Percentiles rank a stretch among this genome's conserved stretches.
Conservation (phyloP, 1,140 invertebrate species). For the Myzus persicae region DNA sequence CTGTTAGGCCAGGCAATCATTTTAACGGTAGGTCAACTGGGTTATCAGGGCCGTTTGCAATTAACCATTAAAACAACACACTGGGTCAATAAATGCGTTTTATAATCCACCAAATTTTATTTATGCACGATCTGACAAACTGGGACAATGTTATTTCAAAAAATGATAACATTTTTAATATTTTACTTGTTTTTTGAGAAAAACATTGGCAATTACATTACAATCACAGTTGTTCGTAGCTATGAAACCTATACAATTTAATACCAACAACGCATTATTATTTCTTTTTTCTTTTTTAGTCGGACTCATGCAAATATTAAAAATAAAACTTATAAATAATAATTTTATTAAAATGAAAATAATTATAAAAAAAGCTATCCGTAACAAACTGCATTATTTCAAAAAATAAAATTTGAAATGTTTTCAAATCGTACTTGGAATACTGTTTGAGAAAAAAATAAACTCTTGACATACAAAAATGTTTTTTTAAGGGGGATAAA, state of each 20-base stretch:
- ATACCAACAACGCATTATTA: background rate
- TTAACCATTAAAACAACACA: constrained; percentile 38
- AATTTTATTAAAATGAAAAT: background rate
- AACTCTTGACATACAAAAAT: background rate
- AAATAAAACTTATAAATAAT: background rate
- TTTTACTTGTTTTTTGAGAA: background rate
- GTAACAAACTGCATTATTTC: background rate
- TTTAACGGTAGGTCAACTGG: constrained; percentile 34
- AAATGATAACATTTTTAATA: background rate
- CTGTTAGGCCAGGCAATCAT: background rate
- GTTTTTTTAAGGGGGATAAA: background rate
- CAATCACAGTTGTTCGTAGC: background rate
- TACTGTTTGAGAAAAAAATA: background rate
- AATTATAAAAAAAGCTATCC: background rate
- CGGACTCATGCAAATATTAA: background rate
- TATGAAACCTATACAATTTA: background rate
- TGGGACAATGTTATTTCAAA: background rate
- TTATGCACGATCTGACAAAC: background rate
- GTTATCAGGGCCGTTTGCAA: constrained; percentile 22
- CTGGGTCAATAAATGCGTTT: background rate
- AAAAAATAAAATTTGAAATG: background rate
- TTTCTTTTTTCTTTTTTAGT: background rate
- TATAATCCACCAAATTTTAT: background rate
- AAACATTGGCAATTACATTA: background rate
- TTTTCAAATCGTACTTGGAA: background rate